Conservation (phyloP, 2,113 vertebrate species). For the Ellobius talpinus region DNA sequence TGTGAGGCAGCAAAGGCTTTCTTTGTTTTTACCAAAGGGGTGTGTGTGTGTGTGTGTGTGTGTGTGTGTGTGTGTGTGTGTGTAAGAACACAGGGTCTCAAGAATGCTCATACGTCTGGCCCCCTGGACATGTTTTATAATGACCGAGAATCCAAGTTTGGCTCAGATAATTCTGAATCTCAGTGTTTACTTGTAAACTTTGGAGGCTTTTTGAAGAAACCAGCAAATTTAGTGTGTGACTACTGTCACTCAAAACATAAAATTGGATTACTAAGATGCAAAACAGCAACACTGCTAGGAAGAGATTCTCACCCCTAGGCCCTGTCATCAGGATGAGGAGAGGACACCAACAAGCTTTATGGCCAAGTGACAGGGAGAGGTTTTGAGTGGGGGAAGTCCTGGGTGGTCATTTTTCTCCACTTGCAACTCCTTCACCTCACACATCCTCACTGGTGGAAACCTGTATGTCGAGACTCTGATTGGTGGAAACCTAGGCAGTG, state of each 20-base stretch:
- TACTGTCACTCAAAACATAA: neutral
- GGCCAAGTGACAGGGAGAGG: neutral
- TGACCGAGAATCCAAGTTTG: neutral
- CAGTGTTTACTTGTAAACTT: neutral
- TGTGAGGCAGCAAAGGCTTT: neutral
- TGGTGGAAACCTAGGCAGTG: neutral
- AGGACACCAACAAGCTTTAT: neutral
- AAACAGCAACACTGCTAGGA: neutral
- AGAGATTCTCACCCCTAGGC: neutral
- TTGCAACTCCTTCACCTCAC: neutral
- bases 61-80: neutral
- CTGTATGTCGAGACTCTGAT: neutral
- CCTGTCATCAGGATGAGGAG: no score
- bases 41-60: neutral
- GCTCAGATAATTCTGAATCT: neutral
- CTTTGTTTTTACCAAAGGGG: neutral
- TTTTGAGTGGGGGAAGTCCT: neutral
- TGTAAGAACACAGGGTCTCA: neutral
- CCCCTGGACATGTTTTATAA: neutral
- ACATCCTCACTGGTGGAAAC: neutral
- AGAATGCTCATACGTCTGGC: no score
- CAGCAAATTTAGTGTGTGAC: neutral
- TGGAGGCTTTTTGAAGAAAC: neutral
- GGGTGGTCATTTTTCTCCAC: no score
- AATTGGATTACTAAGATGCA: neutral